These are phyloP conservation scores for Epinephelus lanceolatus DNA, from an alignment of 2,113 vertebrate species.

Conservation along the genomic window DNA sequence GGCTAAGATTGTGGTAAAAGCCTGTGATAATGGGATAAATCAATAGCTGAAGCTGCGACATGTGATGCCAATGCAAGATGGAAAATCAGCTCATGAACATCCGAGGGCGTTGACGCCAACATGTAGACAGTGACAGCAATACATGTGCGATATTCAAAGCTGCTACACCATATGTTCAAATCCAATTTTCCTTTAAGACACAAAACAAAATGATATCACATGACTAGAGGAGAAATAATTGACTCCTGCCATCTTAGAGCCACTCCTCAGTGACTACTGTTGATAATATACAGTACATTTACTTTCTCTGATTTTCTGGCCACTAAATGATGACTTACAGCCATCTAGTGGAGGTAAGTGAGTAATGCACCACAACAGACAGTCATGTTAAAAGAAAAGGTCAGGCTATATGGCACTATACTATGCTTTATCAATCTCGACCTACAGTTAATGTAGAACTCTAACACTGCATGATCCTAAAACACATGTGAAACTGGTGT, in stretches of 20 bases:
- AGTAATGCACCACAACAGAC: constrained; percentile 24
- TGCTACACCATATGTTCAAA: neutral
- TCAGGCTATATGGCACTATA: neutral
- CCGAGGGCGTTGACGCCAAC: neutral
- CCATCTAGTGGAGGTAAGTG: constrained; percentile 68
- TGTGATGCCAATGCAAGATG: neutral
- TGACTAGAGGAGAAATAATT: neutral
- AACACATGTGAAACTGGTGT: neutral
- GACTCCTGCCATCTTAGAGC: constrained; percentile 8
- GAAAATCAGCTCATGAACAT: neutral
- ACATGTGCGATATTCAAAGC: neutral
- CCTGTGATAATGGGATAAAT: neutral
- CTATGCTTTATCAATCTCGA: too few species aligned
- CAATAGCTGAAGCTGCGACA: neutral
- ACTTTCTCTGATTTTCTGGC: constrained; percentile 8
- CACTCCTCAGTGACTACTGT: neutral
- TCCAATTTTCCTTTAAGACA: neutral
- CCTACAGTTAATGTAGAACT: neutral
- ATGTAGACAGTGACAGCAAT: neutral
- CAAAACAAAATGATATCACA: neutral
- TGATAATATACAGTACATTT: neutral
- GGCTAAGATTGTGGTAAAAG: neutral
- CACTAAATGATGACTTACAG: constrained; percentile 41
- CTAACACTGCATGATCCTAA: neutral
- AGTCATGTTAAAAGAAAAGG: neutral